phyloP scores from a whole-genome alignment of 2,113 vertebrate species.

The Macaca mulatta region DNA sequence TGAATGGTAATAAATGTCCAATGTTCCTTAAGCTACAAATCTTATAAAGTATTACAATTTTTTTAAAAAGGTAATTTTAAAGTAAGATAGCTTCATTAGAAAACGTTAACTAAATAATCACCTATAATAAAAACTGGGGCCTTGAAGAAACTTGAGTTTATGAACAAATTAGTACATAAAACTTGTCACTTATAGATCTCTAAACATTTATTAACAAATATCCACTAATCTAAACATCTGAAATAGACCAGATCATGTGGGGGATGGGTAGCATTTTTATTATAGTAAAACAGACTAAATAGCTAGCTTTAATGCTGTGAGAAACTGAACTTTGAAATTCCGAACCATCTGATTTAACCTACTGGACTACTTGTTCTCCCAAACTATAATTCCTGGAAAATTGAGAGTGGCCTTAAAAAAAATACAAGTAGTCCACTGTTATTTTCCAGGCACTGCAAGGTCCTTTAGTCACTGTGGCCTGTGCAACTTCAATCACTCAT shows the following conservation, averaged over 20 bases:
- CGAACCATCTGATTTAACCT: conserved; percentile 31
- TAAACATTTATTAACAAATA: conserved; percentile 27
- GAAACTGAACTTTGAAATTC: conserved; percentile 13
- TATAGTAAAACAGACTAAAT: background rate
- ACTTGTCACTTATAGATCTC: background rate
- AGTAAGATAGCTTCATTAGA: conserved; percentile 26
- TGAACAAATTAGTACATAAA: conserved; percentile 2
- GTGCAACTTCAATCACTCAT: conserved; percentile 2
- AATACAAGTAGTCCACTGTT: background rate
- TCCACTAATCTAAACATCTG: conserved; percentile 36
- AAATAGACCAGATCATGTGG: background rate
- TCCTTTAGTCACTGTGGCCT: background rate
- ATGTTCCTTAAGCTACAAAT: conserved; percentile 12
- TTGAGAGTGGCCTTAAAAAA: background rate
- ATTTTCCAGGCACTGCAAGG: background rate
- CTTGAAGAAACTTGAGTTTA: conserved; percentile 13
- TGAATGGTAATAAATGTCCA: conserved; percentile 39
- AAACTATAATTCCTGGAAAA: conserved; percentile 44
- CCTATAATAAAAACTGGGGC: background rate
- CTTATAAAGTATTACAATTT: background rate
- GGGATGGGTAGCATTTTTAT: background rate
- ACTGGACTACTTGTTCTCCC: background rate
- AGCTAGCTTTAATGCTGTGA: background rate
- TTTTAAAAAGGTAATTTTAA: conserved; percentile 6
- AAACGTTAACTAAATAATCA: conserved; percentile 17